phyloP scores from a whole-genome alignment of 2,888 invertebrate species.

The Macaria notata region DNA sequence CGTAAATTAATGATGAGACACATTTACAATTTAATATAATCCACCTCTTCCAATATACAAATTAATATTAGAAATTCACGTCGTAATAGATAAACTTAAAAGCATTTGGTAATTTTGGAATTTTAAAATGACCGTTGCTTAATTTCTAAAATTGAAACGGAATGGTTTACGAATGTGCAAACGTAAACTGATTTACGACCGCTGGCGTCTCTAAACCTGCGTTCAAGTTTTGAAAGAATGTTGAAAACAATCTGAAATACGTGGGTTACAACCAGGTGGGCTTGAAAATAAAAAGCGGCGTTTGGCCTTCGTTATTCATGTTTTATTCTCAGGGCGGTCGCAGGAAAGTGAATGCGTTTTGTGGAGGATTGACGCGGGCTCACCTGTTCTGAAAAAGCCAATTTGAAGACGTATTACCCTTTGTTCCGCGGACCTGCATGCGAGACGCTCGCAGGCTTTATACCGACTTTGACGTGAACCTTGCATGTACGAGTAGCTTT shows the following conservation, averaged over 20 bases:
- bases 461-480: conserved; percentile 51
- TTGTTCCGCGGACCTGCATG: conserved; percentile 65
- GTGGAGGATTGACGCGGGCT: conserved; percentile 59
- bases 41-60: neutral
- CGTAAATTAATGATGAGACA: neutral
- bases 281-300: conserved; percentile 58
- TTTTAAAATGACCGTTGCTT: conserved; percentile 46
- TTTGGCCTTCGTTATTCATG: conserved; percentile 53
- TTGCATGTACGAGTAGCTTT: conserved; percentile 35
- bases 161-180: conserved; percentile 61
- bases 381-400: conserved; percentile 71
- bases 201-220: conserved; percentile 61
- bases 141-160: conserved; percentile 62
- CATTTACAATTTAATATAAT: neutral
- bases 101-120: conserved; percentile 4
- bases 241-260: conserved; percentile 64
- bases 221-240: conserved; percentile 71
- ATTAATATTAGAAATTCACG: neutral
- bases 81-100: neutral
- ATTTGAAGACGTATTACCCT: conserved; percentile 70
- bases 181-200: conserved; percentile 72
- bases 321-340: conserved; percentile 54
- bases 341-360: conserved; percentile 62
- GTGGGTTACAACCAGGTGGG: conserved; percentile 69
- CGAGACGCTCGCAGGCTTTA: conserved; percentile 53